Conservation (phyloP, 2,888 invertebrate genomes). For the Trichacis sp. region DNA sequence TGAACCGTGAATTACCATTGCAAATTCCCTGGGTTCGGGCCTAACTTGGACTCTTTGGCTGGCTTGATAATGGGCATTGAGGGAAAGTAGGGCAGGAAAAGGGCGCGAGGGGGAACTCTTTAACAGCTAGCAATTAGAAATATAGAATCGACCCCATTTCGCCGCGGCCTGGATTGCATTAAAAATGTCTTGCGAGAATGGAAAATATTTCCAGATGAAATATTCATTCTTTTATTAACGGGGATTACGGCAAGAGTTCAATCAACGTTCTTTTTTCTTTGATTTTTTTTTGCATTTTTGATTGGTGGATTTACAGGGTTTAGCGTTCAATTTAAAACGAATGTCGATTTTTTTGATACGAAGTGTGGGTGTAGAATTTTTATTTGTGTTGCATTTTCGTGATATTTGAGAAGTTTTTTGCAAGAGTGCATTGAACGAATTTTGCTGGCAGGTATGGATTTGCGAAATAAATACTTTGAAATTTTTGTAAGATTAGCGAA, state of each 20-base stretch:
- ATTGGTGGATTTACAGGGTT: too few relatives aligned
- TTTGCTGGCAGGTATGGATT: too few relatives aligned
- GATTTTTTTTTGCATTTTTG: constrained; percentile 42
- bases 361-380: too few relatives aligned
- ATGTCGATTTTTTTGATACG: too few relatives aligned
- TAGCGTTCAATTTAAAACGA: too few relatives aligned
- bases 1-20: constrained; percentile 29
- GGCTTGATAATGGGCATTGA: constrained; percentile 28
- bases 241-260: constrained; percentile 33
- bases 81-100: constrained; percentile 27
- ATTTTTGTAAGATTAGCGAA: too few relatives aligned
- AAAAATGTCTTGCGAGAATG: constrained; percentile 31
- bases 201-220: constrained; percentile 38
- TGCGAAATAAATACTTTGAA: too few relatives aligned
- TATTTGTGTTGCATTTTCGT: too few relatives aligned
- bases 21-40: constrained; percentile 15
- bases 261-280: constrained; percentile 58
- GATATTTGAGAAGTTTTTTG: too few relatives aligned
- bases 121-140: constrained; percentile 30
- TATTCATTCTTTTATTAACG: constrained; percentile 42
- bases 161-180: constrained; percentile 24
- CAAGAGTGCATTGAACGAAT: too few relatives aligned
- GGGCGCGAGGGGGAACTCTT: constrained; percentile 26
- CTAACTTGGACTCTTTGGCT: constrained; percentile 13
- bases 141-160: constrained; percentile 39